Evolutionary conservation across 2,797 vertebrate genomes (phyloP).

Genomic region (Ptychadena robeensis): DNA sequence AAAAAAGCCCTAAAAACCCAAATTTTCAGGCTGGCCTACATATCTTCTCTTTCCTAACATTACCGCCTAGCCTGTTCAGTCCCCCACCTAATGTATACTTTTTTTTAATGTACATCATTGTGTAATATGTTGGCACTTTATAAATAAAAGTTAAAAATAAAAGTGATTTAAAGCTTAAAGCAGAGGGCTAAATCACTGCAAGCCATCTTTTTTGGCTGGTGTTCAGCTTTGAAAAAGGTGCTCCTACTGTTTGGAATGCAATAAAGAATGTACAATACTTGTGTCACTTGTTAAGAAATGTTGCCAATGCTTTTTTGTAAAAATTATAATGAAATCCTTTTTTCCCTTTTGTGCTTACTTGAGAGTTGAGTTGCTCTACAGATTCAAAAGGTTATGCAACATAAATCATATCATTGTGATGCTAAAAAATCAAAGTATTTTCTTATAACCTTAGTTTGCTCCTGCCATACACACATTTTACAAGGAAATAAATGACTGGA

Average conservation of each 20-base stretch:
- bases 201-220: too few species aligned
- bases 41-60: too few species aligned
- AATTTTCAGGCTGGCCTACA: too few species aligned
- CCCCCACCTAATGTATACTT: too few species aligned
- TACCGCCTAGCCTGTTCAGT: too few species aligned
- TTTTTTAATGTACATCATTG: too few species aligned
- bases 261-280: conserved; percentile 20
- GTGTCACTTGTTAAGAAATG: conserved; percentile 10
- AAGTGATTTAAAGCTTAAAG: too few species aligned
- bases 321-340: conserved; percentile 20
- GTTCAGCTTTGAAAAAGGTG: too few species aligned
- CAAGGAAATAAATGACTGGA: background rate
- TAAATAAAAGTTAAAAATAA: too few species aligned
- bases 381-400: background rate
- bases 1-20: too few species aligned
- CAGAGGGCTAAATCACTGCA: too few species aligned
- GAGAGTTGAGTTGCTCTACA: conserved; percentile 10
- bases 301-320: conserved; percentile 5
- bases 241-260: conserved; percentile 22
- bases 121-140: too few species aligned
- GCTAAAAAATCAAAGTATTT: background rate
- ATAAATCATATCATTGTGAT: conserved; percentile 29
- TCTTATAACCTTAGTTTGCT: background rate
- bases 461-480: conserved; percentile 4
- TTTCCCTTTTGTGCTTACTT: conserved; percentile 22